A percentile compares a stretch with the other conserved stretches of the same genome.
Conservation (phyloP, 2,113 vertebrate genomes). For the Eulacestoma nigropectus region DNA sequence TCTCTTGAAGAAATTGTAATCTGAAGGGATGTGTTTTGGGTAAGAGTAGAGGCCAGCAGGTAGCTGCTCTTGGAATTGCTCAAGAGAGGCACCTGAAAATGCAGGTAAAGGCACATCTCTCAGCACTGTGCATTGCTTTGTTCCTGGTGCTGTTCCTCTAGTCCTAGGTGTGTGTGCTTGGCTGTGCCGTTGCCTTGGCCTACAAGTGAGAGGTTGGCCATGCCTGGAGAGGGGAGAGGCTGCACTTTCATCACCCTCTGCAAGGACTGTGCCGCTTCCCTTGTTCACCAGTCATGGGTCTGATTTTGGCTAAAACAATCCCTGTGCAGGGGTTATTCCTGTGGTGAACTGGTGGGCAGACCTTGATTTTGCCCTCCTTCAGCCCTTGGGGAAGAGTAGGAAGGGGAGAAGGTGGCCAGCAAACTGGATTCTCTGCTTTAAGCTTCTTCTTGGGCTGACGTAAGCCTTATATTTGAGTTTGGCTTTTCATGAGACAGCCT, state of each 20-base stretch:
- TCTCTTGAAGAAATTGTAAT: not conserved
- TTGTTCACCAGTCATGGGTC: not conserved
- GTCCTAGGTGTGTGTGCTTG: not conserved
- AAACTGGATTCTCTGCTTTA: not conserved
- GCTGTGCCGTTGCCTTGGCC: not conserved
- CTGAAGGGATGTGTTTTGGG: not conserved
- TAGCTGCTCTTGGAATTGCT: not conserved
- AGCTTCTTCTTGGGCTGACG: not conserved
- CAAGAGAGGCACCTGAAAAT: not conserved
- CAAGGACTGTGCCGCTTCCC: not conserved
- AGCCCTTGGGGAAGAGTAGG: not conserved
- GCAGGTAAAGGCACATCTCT: not conserved
- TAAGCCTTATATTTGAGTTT: not conserved
- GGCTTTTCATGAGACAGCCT: not conserved
- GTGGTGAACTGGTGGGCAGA: not conserved
- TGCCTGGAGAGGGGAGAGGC: not conserved
- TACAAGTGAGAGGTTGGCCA: fast-evolving
- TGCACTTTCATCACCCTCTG: not conserved
- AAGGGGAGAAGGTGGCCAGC: not conserved
- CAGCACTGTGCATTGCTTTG: not conserved
- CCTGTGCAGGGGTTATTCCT: not conserved
- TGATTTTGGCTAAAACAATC: not conserved
- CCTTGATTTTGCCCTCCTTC: not conserved
- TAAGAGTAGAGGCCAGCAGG: not conserved
- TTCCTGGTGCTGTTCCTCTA: not conserved